Percentiles rank a stretch among this genome's conserved stretches.
Conservation (phyloP, 2,888 invertebrate species). For the Netelia virgata region DNA sequence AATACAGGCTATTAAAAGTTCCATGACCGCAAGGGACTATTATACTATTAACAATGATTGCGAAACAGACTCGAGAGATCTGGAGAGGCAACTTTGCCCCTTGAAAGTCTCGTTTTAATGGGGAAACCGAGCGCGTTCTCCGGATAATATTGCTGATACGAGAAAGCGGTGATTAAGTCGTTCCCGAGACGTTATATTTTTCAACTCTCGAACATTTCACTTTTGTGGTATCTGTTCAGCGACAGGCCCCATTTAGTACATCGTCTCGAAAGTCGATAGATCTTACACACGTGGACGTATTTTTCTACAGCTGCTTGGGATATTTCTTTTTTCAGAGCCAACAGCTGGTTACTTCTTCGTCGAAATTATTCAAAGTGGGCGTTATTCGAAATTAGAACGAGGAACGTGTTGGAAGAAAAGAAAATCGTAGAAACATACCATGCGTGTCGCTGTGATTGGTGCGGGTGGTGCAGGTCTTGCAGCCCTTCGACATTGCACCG, state of each 20-base stretch:
- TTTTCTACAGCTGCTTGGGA: not conserved
- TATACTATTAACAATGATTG: constrained; percentile 10
- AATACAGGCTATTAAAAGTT: not conserved
- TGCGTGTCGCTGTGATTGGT: constrained; percentile 91
- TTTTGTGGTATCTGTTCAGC: constrained; percentile 38
- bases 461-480: constrained; percentile 96
- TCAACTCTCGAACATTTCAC: constrained; percentile 59
- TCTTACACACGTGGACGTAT: not conserved
- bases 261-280: not conserved
- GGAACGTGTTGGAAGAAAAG: not conserved
- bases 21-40: not conserved
- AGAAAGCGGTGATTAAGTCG: constrained; percentile 61
- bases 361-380: not conserved
- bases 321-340: not conserved
- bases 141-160: constrained; percentile 50
- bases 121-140: constrained; percentile 7
- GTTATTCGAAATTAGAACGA: constrained; percentile 2
- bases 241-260: not conserved
- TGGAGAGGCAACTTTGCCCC: not conserved
- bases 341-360: not conserved
- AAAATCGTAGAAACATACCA: constrained; percentile 68
- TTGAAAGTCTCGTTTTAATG: not conserved
- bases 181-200: constrained; percentile 31
- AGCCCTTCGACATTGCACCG: constrained; percentile 89
- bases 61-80: constrained; percentile 3